phyloP scores from a whole-genome alignment of 2,888 invertebrate species.

The Drosophila anceps region DNA sequence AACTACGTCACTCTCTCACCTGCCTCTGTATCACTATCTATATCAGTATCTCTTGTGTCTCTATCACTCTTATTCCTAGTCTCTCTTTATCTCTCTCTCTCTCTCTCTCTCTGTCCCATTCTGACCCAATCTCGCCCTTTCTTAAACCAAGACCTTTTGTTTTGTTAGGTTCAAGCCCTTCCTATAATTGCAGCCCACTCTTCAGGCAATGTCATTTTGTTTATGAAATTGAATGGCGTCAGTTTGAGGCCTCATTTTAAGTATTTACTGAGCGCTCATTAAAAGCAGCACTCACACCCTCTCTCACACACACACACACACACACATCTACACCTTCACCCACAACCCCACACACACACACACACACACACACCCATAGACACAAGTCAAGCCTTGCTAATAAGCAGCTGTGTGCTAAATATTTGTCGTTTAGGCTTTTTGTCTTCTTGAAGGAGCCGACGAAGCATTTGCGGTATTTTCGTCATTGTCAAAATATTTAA shows the following conservation, averaged over 20 bases:
- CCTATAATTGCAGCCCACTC: not conserved
- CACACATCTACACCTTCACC: not conserved
- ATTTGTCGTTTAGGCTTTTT: slow-evolving; percentile 20
- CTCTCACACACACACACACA: slow-evolving; percentile 10
- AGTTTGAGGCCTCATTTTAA: slow-evolving; percentile 28
- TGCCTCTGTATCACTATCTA: not conserved
- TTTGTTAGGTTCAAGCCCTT: not conserved
- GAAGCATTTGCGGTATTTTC: slow-evolving; percentile 63
- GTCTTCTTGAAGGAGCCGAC: slow-evolving; percentile 29
- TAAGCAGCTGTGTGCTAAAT: slow-evolving; percentile 56
- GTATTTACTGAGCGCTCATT: slow-evolving; percentile 39
- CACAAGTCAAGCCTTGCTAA: slow-evolving; percentile 30
- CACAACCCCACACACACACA: slow-evolving; percentile 1
- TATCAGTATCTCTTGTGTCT: not conserved
- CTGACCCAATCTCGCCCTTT: not conserved
- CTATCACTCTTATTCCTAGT: not conserved
- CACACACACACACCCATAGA: slow-evolving; percentile 4
- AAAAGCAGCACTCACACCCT: slow-evolving; percentile 28
- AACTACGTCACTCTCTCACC: not conserved
- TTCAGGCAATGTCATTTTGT: slow-evolving; percentile 29
- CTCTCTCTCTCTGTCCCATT: too few species aligned
- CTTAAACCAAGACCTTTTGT: not conserved
- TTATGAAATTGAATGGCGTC: slow-evolving; percentile 4
- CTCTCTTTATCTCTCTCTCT: not conserved
- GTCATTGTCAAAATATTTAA: slow-evolving; percentile 75